These are phyloP conservation scores for Tipula helvola DNA, from an alignment of 2,888 invertebrate species.

Conservation along the genomic window DNA sequence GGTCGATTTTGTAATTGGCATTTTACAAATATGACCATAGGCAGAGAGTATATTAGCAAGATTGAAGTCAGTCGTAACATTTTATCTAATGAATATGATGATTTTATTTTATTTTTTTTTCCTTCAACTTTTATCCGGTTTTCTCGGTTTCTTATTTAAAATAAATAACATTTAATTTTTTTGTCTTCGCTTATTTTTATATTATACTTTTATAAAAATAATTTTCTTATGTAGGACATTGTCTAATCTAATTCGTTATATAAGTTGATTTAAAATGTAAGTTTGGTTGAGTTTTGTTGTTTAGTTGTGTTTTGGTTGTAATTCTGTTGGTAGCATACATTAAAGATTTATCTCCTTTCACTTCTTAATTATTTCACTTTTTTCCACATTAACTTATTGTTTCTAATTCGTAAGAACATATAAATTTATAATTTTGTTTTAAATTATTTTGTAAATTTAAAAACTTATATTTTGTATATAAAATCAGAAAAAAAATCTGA, in stretches of 20 bases:
- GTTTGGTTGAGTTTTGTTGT: background rate
- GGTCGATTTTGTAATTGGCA: constrained; percentile 53
- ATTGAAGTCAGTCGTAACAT: background rate
- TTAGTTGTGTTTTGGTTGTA: background rate
- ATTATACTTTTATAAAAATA: background rate
- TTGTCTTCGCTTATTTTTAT: background rate
- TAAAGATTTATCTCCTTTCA: background rate
- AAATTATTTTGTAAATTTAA: background rate
- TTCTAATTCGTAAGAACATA: background rate
- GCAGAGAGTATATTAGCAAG: background rate
- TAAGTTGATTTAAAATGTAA: background rate
- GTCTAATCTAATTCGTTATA: background rate
- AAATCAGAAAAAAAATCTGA: background rate
- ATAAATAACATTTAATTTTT: background rate
- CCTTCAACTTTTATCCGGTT: background rate
- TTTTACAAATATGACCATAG: constrained; percentile 13
- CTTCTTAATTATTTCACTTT: background rate
- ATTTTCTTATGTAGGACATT: background rate
- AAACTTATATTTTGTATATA: background rate
- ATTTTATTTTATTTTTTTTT: background rate
- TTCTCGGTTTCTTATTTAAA: background rate
- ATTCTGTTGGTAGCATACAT: background rate
- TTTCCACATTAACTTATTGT: background rate
- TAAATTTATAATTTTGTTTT: background rate
- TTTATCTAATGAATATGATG: background rate